phyloP scores from a whole-genome alignment of 1,140 invertebrate genomes.

The Pseudachorutes palmiensis region DNA sequence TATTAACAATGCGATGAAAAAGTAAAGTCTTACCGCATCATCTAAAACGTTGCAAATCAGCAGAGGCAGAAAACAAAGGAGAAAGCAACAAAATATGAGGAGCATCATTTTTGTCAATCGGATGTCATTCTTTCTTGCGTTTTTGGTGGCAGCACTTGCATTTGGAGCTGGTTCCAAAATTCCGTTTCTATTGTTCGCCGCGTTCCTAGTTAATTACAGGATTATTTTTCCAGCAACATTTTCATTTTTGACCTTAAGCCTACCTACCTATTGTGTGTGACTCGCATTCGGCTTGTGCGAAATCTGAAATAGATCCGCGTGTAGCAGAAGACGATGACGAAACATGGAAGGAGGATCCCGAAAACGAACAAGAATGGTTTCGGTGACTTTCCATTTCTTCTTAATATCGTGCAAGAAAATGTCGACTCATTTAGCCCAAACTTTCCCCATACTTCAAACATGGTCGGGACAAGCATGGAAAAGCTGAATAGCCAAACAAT shows the following conservation, averaged over 20 bases:
- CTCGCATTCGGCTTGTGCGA: conserved; percentile 57
- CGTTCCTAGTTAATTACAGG: background rate
- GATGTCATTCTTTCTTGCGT: conserved; percentile 58
- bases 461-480: conserved; percentile 60
- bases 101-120: conserved; percentile 73
- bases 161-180: background rate
- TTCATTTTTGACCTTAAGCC: background rate
- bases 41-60: conserved; percentile 78
- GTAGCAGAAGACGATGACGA: conserved; percentile 73
- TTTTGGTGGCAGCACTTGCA: background rate
- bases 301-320: conserved; percentile 76
- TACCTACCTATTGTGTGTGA: conserved; percentile 55
- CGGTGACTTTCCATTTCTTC: conserved; percentile 59
- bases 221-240: background rate
- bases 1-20: no score
- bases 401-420: conserved; percentile 76
- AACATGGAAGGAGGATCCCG: conserved; percentile 69
- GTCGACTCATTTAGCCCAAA: conserved; percentile 63
- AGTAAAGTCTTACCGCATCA: conserved; percentile 51
- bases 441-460: conserved; percentile 70
- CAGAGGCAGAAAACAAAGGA: conserved; percentile 72
- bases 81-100: conserved; percentile 73
- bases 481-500: conserved; percentile 64
- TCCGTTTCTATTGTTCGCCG: background rate
- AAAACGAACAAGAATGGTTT: conserved; percentile 77